Percentiles rank a stretch among this genome's conserved stretches.
Conservation (phyloP, 2,888 invertebrate species). For the Calephelis perditalis region DNA sequence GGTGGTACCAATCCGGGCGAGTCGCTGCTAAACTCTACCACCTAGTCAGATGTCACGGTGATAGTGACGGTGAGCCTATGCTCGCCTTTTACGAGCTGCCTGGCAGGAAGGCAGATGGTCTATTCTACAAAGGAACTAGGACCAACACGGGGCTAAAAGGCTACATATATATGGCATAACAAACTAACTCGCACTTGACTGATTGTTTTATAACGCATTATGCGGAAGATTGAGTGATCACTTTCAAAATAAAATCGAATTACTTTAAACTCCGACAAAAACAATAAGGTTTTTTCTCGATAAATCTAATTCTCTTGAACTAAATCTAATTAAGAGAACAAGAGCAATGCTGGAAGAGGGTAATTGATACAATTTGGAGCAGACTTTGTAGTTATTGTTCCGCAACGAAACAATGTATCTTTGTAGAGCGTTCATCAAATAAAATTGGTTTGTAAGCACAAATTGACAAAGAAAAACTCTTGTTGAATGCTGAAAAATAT, state of each 20-base stretch:
- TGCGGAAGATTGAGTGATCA: no score
- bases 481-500: background rate
- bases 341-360: conserved; percentile 1
- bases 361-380: conserved; percentile 10
- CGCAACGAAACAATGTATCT: conserved; percentile 3
- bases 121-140: no score
- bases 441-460: background rate
- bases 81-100: no score
- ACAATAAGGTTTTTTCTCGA: conserved; percentile 1
- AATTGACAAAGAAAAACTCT: conserved; percentile 5
- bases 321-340: background rate
- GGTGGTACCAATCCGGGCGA: no score
- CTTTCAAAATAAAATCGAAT: background rate
- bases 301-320: conserved; percentile 1
- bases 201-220: no score
- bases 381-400: conserved; percentile 12
- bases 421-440: conserved; percentile 7
- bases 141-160: no score
- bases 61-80: no score
- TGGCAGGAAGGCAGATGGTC: no score
- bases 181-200: no score
- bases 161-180: no score
- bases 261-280: background rate
- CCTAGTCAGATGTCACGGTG: no score
- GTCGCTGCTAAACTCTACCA: no score